A percentile compares a stretch with the other conserved stretches of the same genome.
Evolutionary conservation across 2,797 vertebrate species (phyloP).

Genomic region (Urophycis tenuis): DNA sequence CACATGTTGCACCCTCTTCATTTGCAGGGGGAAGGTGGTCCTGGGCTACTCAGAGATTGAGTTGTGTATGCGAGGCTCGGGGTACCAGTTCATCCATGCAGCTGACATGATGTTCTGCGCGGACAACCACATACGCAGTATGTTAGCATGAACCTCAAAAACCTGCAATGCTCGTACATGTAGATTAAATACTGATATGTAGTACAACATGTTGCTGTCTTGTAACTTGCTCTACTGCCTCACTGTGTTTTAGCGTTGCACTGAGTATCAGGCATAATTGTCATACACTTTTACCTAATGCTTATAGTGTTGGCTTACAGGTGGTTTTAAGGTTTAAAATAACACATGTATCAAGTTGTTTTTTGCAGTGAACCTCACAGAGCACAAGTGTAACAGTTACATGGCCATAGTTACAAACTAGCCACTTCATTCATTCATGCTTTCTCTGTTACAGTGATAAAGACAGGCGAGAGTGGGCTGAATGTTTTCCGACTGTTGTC

Average conservation of each 20-base stretch:
- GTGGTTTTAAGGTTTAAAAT: not conserved
- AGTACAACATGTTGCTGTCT: not conserved
- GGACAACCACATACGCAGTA: constrained; percentile 73
- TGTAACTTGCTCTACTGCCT: not conserved
- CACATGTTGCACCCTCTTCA: not conserved
- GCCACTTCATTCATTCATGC: constrained; percentile 2
- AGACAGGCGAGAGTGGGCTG: constrained; percentile 74
- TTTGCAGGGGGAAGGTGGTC: constrained; percentile 65
- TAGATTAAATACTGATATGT: not conserved
- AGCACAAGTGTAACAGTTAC: not conserved
- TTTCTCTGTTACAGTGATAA: constrained; percentile 66
- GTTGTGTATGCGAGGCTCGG: constrained; percentile 71
- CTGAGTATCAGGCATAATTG: not conserved
- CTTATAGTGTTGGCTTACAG: not conserved
- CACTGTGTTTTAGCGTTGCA: not conserved
- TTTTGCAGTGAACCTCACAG: not conserved
- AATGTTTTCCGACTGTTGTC: constrained; percentile 71
- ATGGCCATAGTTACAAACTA: not conserved
- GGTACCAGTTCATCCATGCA: constrained; percentile 77
- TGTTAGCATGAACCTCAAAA: constrained; percentile 15
- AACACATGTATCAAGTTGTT: not conserved
- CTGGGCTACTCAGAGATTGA: constrained; percentile 74
- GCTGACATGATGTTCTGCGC: constrained; percentile 80
- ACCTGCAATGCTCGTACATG: not conserved
- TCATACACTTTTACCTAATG: not conserved